Conservation (phyloP, 2,888 invertebrate genomes). For the Leptopilina syphax region DNA sequence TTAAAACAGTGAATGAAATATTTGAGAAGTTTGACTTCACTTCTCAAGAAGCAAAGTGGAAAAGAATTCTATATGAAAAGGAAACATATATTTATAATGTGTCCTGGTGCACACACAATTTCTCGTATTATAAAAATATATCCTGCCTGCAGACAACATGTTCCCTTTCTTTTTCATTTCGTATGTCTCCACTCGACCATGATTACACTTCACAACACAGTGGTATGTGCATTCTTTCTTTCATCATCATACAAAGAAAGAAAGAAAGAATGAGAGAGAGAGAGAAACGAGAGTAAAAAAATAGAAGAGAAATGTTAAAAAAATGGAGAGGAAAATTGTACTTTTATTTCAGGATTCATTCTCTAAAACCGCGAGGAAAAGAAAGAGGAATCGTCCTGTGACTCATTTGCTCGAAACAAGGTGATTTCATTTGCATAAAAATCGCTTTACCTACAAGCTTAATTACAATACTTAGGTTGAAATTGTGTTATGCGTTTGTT, state of each 20-base stretch:
- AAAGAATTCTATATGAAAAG: background rate
- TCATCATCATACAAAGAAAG: slow-evolving; percentile 19
- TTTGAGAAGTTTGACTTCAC: slow-evolving; percentile 9
- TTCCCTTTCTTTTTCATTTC: slow-evolving; percentile 30
- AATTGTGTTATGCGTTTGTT: slow-evolving; percentile 1
- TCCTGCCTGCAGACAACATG: slow-evolving; percentile 1
- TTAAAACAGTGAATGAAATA: background rate
- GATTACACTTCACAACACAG: slow-evolving; percentile 31
- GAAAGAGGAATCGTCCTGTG: background rate
- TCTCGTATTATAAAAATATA: background rate
- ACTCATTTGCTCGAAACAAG: slow-evolving; percentile 14
- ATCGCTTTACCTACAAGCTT: slow-evolving; percentile 6
- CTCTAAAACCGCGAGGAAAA: background rate
- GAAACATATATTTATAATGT: background rate
- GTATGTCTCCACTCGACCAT: slow-evolving; percentile 11
- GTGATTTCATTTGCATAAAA: slow-evolving; percentile 7
- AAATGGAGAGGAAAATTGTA: background rate
- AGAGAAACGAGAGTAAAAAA: background rate
- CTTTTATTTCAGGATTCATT: slow-evolving; percentile 9
- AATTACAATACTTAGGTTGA: slow-evolving; percentile 14
- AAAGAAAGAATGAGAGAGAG: background rate
- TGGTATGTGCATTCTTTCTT: slow-evolving; percentile 27
- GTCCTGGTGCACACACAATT: background rate
- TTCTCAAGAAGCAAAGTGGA: background rate
- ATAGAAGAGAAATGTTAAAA: background rate